Evolutionary conservation across 1,140 invertebrate genomes (phyloP), one percentile per base, ranked within the genome.

Genomic region (Saccostrea glomerata): DNA sequence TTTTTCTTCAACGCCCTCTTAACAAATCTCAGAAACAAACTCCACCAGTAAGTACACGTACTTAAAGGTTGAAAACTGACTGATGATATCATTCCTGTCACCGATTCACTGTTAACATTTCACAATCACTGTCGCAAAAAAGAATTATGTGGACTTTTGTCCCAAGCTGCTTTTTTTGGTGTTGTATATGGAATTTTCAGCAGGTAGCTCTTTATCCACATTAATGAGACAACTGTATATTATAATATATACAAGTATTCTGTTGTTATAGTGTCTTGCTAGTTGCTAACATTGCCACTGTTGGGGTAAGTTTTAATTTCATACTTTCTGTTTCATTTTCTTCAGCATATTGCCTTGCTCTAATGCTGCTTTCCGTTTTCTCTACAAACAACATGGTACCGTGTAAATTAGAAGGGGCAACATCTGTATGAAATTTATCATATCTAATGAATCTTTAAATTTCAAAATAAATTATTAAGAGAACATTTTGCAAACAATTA

Each of bases 301-400:
- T 25, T 77, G 9, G 25, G 25, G 70, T 25, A 30, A 2, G 30
- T 36, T 36, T 77, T 30, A 77, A 7, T 7, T 87, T 91, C 90
- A 94, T 47, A 92, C 92, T 90, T 94, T 95, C 82, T 95, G 94
- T 91, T 96, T 96, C 25, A 96, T 94, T 89, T 96, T 96, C 91
- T 95, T 95, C 77, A 96, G 89, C 58, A 96, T 94, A 88, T 96
- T 95, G 77, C 94, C 93, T 88, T 95, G 95, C 91, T 96, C 95
- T 86, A 96, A 88, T 11, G 95, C 95, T 87, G 95, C 95, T 92
- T 95, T 96, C 89, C 95, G 90, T 91, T 96, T 96, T 90, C 95
- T 94, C 95, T 96, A 94, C 77, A 95, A 94, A 87, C 88, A 36
- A 77, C 25, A 77, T 77, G 23, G 70, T 47, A 47, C 9, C 47